These are phyloP conservation scores for Apodemia mormo DNA, from an alignment of 2,888 invertebrate species.

Conservation along the genomic window DNA sequence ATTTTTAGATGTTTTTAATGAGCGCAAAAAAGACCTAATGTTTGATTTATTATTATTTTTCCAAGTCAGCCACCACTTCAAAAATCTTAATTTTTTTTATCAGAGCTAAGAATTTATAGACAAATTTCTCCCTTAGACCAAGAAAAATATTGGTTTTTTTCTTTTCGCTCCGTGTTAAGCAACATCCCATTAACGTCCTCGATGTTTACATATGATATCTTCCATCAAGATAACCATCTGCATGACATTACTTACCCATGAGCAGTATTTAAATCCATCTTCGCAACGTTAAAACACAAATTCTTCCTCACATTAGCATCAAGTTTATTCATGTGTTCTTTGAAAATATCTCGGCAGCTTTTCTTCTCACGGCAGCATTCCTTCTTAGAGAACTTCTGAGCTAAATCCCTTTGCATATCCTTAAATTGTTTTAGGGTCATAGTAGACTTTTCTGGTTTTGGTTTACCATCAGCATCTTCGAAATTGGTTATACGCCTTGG, in stretches of 20 bases:
- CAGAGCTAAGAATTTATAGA: too few relatives aligned
- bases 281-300: constrained; percentile 55
- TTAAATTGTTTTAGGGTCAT: constrained; percentile 57
- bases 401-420: constrained; percentile 64
- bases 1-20: too few relatives aligned
- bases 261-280: constrained; percentile 53
- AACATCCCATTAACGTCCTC: too few relatives aligned
- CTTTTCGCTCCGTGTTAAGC: too few relatives aligned
- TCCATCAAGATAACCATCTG: too few relatives aligned
- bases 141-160: too few relatives aligned
- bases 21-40: too few relatives aligned
- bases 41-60: too few relatives aligned
- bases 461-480: constrained; percentile 31
- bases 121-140: too few relatives aligned
- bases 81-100: too few relatives aligned
- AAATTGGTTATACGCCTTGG: constrained; percentile 35
- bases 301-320: constrained; percentile 48
- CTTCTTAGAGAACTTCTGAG: constrained; percentile 53
- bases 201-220: too few relatives aligned
- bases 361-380: constrained; percentile 57
- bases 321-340: constrained; percentile 52
- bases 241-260: constrained; percentile 50
- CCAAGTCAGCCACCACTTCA: too few relatives aligned
- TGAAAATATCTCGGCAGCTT: constrained; percentile 53
- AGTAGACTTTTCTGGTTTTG: constrained; percentile 25